phyloP scores from a whole-genome alignment of 2,888 invertebrate genomes.

The Coelopa pilipes region DNA sequence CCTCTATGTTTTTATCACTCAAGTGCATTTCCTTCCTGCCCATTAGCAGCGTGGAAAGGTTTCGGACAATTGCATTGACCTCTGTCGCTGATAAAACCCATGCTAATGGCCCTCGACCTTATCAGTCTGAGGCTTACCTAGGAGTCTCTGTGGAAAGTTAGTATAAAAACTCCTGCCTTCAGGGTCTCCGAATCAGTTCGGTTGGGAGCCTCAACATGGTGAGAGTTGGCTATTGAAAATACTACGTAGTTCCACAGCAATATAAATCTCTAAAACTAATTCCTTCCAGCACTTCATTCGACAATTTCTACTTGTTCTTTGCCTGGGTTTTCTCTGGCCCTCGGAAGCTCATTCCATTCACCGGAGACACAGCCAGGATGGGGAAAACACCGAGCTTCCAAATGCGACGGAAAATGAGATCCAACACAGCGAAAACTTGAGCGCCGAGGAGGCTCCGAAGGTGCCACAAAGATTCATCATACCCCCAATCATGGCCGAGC shows the following conservation, averaged over 20 bases:
- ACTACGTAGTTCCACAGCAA: too few species aligned
- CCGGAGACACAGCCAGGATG: background rate
- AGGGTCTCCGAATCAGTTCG: background rate
- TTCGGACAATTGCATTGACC: background rate
- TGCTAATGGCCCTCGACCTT: background rate
- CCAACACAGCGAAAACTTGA: background rate
- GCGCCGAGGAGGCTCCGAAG: background rate
- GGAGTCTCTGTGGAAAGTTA: background rate
- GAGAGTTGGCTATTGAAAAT: background rate
- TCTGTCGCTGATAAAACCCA: background rate
- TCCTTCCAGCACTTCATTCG: conserved; percentile 8
- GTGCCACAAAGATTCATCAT: conserved; percentile 15
- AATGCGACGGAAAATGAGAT: conserved; percentile 26
- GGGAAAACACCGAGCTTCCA: background rate
- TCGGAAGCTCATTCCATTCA: conserved; percentile 14
- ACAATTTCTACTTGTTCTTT: conserved; percentile 4
- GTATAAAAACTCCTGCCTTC: conserved; percentile 11
- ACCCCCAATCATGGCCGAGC: conserved; percentile 2
- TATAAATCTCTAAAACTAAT: background rate
- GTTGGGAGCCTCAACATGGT: conserved; percentile 22
- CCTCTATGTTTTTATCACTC: too few species aligned
- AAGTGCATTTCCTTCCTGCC: too few species aligned
- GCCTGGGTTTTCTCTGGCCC: conserved; percentile 7
- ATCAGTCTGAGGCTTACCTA: background rate
- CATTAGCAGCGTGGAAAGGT: too few species aligned